Base-by-base conservation (phyloP, 2,888 invertebrate species). In the Lobophora halterata region DNA sequence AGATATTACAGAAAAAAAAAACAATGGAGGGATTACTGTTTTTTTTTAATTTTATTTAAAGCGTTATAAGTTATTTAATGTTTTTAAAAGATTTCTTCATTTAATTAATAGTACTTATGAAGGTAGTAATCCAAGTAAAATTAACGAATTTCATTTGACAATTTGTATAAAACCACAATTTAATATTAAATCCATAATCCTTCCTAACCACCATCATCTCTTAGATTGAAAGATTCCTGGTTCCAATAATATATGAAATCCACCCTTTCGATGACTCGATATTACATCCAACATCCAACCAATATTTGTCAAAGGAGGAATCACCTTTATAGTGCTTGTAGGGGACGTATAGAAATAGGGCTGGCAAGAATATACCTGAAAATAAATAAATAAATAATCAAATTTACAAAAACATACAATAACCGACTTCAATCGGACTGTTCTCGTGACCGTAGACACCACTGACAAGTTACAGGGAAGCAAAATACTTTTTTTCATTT, bases 231-330 rank as follows among this genome's bases (percentile, higher is more conserved):
- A 46, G 53, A 51, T 53, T 48, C 48, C 43, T 54, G 57, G 61
- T 64, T 61, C 61, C 66, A 74, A 74, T 71, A 71, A 72, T 71
- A 68, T 56, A 61, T 62, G 55, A 58, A 57, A 59, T 52, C 65
- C 55, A 49, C 54, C 50, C 55, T 55, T 37, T 37, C 9, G 66
- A 64, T 58, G 58, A 25, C 23, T 46, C 65, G 61, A 71, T 75
- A 74, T 74, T 73, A 67, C 66, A 68, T 68, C 66, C 63, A 59
- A 67, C 66, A 68, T 68, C 66, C 63, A 59, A 56, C 73, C 74
- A 79, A 79, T 78, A 78, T 79, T 79, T 79, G 76, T 75, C 75
- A 71, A 75, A 76, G 75, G 60, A 58, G 58, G 62, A 71, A 69
- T 70, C 68, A 70, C 63, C 59, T 63, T 52, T 56, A 42, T 51